Conservation (phyloP, 2,888 invertebrate species). For the Eupithecia inturbata region DNA sequence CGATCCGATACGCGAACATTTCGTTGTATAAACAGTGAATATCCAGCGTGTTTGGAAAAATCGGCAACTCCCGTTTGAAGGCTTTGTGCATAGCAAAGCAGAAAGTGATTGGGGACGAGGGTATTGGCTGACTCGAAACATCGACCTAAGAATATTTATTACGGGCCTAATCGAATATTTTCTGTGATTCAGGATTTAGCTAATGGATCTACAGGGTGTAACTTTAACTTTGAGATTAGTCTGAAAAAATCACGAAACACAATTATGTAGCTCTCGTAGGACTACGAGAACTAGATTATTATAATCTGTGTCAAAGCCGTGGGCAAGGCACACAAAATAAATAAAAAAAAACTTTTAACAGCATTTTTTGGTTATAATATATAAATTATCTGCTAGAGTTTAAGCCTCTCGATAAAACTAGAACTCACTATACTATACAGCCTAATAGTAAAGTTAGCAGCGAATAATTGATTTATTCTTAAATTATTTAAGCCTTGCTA, state of each 20-base stretch:
- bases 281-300: not conserved
- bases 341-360: not conserved
- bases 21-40: constrained; percentile 27
- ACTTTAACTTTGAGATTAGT: not conserved
- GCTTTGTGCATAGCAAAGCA: constrained; percentile 50
- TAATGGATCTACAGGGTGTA: not conserved
- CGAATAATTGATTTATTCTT: not conserved
- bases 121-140: constrained; percentile 40
- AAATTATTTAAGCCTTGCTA: not conserved
- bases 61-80: constrained; percentile 15
- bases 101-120: constrained; percentile 37
- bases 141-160: constrained; percentile 46
- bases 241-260: not conserved
- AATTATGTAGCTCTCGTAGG: too few relatives aligned
- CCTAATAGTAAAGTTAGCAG: not conserved
- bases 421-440: not conserved
- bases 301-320: not conserved
- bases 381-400: not conserved
- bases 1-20: constrained; percentile 18
- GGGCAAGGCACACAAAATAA: not conserved
- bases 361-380: not conserved
- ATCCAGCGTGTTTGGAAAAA: constrained; percentile 36
- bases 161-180: constrained; percentile 18
- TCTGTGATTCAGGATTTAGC: not conserved
- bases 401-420: not conserved